These are phyloP conservation scores for Choreutis nemorana DNA, from an alignment of 2,888 invertebrate genomes.

Conservation along the genomic window DNA sequence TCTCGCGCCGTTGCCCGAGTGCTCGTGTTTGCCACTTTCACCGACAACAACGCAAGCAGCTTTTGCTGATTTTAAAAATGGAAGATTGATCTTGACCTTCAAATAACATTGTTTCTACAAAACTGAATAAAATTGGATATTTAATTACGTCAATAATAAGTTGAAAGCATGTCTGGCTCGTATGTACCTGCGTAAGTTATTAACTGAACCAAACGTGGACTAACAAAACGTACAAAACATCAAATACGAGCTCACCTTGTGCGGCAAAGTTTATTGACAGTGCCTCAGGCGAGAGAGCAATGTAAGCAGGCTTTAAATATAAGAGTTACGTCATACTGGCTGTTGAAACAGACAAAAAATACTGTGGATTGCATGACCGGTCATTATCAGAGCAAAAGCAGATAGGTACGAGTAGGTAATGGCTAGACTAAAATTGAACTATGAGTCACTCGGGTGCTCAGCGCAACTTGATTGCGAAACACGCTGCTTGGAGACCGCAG, in stretches of 20 bases:
- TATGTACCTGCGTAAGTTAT: conserved; percentile 16
- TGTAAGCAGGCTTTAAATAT: conserved; percentile 27
- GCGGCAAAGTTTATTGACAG: conserved; percentile 59
- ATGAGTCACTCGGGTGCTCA: too few species aligned
- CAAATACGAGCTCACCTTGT: conserved; percentile 42
- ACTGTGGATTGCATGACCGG: conserved; percentile 28
- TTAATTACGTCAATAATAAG: conserved; percentile 8
- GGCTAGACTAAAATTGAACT: too few species aligned
- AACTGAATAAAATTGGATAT: too few species aligned
- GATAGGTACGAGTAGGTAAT: too few species aligned
- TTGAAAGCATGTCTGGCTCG: too few species aligned
- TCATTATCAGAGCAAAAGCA: too few species aligned
- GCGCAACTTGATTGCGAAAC: too few species aligned
- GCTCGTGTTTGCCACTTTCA: conserved; percentile 59
- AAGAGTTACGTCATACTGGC: conserved; percentile 42
- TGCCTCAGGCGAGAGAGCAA: conserved; percentile 35
- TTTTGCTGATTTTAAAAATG: conserved; percentile 31
- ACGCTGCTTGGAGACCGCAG: too few species aligned
- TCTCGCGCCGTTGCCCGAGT: conserved; percentile 57
- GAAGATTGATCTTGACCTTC: conserved; percentile 41
- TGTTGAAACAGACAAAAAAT: conserved; percentile 35
- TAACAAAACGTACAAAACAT: conserved; percentile 42
- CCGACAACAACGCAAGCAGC: conserved; percentile 41
- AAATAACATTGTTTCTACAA: too few species aligned
- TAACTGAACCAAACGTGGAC: conserved; percentile 13